These are phyloP conservation scores for Saturnia japonica DNA, from an alignment of 2,888 invertebrate species.

Conservation along the genomic window DNA sequence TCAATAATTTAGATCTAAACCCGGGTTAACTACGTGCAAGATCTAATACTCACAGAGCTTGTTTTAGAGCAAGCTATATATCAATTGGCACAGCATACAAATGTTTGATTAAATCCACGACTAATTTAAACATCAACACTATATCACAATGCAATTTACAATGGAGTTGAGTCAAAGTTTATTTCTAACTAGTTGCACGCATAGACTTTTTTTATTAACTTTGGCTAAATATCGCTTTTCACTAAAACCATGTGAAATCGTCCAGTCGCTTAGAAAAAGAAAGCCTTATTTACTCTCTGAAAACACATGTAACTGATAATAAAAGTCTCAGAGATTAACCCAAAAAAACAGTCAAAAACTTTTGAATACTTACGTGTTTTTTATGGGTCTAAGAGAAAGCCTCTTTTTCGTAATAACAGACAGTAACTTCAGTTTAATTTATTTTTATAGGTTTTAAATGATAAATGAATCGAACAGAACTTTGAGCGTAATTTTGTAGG, in stretches of 20 bases:
- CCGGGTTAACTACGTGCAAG: not conserved
- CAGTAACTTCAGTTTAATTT: not conserved
- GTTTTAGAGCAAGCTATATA: too few relatives aligned
- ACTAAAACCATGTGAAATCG: too few relatives aligned
- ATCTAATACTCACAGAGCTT: not conserved
- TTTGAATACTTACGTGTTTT: too few relatives aligned
- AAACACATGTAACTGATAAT: not conserved
- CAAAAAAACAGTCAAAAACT: too few relatives aligned
- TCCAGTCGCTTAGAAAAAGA: too few relatives aligned
- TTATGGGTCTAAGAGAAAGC: not conserved
- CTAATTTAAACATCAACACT: not conserved
- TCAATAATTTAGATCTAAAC: not conserved
- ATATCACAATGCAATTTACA: too few relatives aligned
- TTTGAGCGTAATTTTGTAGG: not conserved
- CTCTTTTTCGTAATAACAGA: not conserved
- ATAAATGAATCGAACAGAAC: not conserved
- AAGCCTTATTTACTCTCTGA: not conserved
- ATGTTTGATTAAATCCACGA: not conserved
- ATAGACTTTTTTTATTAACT: not conserved
- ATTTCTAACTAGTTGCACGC: not conserved
- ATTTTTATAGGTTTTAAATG: not conserved
- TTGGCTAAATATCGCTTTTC: not conserved
- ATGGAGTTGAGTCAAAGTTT: not conserved
- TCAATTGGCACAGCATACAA: not conserved
- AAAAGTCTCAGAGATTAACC: not conserved